Evolutionary conservation across 92 coral and sea anemone species (phyloP).

Genomic region (Porites evermanni): DNA sequence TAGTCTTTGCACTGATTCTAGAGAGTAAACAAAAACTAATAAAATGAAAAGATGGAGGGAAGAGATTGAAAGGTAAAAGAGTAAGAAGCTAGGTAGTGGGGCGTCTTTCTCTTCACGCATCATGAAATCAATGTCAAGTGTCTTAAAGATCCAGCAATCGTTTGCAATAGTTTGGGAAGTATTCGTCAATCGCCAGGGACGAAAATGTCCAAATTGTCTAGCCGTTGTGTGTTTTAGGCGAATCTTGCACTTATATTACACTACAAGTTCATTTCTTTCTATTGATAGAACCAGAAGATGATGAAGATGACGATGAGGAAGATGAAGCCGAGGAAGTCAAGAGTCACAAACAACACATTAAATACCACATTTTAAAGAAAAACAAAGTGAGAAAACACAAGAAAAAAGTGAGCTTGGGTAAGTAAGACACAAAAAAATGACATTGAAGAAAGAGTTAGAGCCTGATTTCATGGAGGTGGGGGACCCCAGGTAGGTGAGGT

Average conservation of each 20-base stretch:
- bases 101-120: too few relatives aligned
- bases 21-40: too few relatives aligned
- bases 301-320: conserved; percentile 52
- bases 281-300: conserved; percentile 40
- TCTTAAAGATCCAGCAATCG: too few relatives aligned
- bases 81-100: too few relatives aligned
- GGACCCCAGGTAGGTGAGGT: not conserved
- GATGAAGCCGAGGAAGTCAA: conserved; percentile 33
- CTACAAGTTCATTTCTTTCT: not conserved
- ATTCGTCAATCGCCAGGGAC: too few relatives aligned
- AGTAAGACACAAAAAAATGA: not conserved
- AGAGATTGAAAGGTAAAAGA: too few relatives aligned
- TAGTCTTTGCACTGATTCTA: too few relatives aligned
- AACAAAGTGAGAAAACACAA: conserved; percentile 36
- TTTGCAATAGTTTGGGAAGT: too few relatives aligned
- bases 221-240: not conserved
- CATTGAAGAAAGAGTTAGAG: not conserved
- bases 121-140: too few relatives aligned
- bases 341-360: conserved; percentile 27
- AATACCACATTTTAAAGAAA: conserved; percentile 38
- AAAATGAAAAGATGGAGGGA: too few relatives aligned
- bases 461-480: too few relatives aligned
- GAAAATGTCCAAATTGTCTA: not conserved
- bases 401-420: conserved; percentile 39
- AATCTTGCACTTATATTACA: not conserved